Percentiles rank a stretch among this genome's conserved stretches.
Conservation (phyloP, 2,888 invertebrate species). For the Phyllotreta striolata region DNA sequence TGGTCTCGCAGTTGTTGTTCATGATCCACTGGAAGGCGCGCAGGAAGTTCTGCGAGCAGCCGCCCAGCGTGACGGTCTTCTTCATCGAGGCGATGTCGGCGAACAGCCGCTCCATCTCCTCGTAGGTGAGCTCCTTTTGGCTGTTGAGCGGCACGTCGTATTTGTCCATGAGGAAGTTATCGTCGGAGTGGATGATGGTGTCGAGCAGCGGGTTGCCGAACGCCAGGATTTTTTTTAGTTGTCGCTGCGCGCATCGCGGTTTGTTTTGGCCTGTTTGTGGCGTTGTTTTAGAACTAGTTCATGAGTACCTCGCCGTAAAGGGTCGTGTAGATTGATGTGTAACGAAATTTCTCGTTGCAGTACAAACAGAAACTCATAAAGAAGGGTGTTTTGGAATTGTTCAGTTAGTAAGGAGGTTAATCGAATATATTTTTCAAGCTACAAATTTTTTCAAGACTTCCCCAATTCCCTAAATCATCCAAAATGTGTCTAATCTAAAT, state of each 20-base stretch:
- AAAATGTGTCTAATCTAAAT: too few species aligned
- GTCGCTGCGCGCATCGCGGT: neutral
- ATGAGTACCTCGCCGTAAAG: neutral
- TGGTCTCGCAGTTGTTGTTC: constrained; percentile 45
- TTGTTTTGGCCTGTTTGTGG: neutral
- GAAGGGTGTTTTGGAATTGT: too few species aligned
- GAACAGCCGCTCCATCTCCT: constrained; percentile 13
- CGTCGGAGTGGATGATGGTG: constrained; percentile 17
- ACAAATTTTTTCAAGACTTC: too few species aligned
- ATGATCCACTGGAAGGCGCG: constrained; percentile 61
- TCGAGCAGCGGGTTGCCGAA: constrained; percentile 27
- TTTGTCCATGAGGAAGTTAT: constrained; percentile 14
- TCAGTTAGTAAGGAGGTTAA: too few species aligned
- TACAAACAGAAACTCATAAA: too few species aligned
- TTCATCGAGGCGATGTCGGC: constrained; percentile 1
- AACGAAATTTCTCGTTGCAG: too few species aligned
- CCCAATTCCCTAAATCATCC: too few species aligned
- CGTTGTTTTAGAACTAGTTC: neutral
- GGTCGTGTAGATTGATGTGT: too few species aligned
- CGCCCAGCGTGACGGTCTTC: constrained; percentile 55
- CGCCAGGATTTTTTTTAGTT: constrained; percentile 21
- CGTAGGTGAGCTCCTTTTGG: constrained; percentile 17
- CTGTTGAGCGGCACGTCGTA: constrained; percentile 18
- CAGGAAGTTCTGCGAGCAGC: constrained; percentile 63
- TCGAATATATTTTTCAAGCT: too few species aligned